Evolutionary conservation across 2,113 vertebrate genomes (phyloP).

Genomic region (Cygnus atratus): DNA sequence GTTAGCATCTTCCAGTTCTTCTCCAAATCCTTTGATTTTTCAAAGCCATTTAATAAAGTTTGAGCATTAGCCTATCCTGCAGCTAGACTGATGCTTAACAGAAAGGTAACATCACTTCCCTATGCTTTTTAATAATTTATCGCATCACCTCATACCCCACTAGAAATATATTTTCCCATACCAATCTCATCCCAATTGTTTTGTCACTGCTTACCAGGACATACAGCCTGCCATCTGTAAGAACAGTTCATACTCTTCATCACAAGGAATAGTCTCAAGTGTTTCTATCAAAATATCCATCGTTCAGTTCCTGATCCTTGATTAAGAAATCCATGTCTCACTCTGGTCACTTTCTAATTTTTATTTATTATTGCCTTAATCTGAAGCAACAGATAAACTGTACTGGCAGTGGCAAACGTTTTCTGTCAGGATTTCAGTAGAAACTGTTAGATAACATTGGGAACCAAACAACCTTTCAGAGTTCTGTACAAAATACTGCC

Average conservation of each 20-base stretch:
- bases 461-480: background rate
- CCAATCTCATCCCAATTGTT: background rate
- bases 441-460: background rate
- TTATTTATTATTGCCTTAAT: background rate
- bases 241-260: background rate
- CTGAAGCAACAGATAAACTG: background rate
- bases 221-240: background rate
- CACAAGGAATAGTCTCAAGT: background rate
- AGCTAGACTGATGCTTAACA: background rate
- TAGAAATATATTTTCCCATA: background rate
- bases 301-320: background rate
- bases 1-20: background rate
- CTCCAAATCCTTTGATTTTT: background rate
- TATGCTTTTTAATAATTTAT: background rate
- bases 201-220: background rate
- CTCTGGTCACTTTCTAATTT: background rate
- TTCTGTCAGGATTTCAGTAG: background rate
- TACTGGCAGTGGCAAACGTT: background rate
- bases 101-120: background rate
- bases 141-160: background rate
- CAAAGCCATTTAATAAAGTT: background rate
- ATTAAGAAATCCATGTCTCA: background rate
- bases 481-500: background rate
- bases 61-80: background rate
- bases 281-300: background rate